Evolutionary conservation across 2,797 vertebrate species (phyloP).

Genomic region (Gouania willdenowi): DNA sequence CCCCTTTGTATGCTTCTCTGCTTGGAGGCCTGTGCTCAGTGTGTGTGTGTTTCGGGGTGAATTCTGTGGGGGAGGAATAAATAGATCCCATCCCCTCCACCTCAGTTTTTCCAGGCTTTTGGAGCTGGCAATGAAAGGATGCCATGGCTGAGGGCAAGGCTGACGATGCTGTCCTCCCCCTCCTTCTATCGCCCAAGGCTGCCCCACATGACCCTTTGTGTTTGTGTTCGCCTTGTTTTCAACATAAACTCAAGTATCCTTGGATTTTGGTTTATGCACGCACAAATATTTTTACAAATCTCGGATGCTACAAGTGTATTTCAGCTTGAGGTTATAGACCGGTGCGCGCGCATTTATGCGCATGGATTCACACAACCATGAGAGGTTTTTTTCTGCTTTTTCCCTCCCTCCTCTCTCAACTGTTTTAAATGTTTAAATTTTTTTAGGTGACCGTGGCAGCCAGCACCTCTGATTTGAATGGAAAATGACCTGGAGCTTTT

Average conservation of each 20-base stretch:
- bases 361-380: too few relatives aligned
- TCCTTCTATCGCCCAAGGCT: constrained; percentile 59
- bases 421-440: constrained; percentile 47
- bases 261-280: constrained; percentile 27
- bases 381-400: too few relatives aligned
- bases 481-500: constrained; percentile 57
- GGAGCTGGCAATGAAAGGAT: constrained; percentile 66
- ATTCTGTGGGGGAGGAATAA: constrained; percentile 33
- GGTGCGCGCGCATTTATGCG: too few relatives aligned
- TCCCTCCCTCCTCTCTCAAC: constrained; percentile 40
- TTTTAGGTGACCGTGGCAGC: constrained; percentile 54
- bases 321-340: too few relatives aligned
- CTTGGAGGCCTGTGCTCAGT: constrained; percentile 50
- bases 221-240: constrained; percentile 26
- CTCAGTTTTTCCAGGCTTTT: constrained; percentile 59
- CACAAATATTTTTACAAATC: constrained; percentile 27
- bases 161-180: constrained; percentile 54
- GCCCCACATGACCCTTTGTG: constrained; percentile 53
- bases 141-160: constrained; percentile 76
- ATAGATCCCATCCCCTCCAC: constrained; percentile 47
- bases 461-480: constrained; percentile 62
- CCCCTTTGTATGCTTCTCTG: constrained; percentile 71
- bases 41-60: constrained; percentile 37
- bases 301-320: too few relatives aligned
- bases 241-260: constrained; percentile 29